Conservation (phyloP, 2,888 invertebrate species). For the Melieria picta region DNA sequence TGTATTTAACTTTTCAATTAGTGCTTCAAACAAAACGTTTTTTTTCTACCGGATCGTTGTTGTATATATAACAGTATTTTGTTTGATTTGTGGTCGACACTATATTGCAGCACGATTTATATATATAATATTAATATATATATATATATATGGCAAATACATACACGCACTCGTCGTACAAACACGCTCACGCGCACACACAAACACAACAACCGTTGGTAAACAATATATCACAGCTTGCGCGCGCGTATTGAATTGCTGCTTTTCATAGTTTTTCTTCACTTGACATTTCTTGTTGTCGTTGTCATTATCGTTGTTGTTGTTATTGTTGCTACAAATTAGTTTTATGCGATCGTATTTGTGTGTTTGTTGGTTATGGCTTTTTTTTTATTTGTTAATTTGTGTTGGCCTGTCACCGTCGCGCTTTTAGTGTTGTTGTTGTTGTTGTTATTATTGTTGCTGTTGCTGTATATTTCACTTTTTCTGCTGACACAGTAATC, state of each 20-base stretch:
- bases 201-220: no score
- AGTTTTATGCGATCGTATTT: not conserved
- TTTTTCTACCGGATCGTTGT: no score
- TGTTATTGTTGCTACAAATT: not conserved
- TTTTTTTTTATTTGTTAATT: not conserved
- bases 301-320: conserved; percentile 13
- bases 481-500: conserved; percentile 55
- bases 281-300: conserved; percentile 5
- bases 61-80: not conserved
- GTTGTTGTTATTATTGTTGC: not conserved
- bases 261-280: conserved; percentile 1
- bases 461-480: conserved; percentile 25
- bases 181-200: no score
- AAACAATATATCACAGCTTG: no score
- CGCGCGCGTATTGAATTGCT: not conserved
- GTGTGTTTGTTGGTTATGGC: not conserved
- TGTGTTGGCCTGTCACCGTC: not conserved
- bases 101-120: not conserved
- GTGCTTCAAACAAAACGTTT: no score
- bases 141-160: no score
- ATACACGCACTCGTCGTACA: no score
- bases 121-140: not conserved
- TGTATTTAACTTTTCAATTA: no score
- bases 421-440: not conserved
- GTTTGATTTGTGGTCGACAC: conserved; percentile 3